Evolutionary conservation across 2,888 invertebrate genomes (phyloP).

Genomic region (Patella pellucida): DNA sequence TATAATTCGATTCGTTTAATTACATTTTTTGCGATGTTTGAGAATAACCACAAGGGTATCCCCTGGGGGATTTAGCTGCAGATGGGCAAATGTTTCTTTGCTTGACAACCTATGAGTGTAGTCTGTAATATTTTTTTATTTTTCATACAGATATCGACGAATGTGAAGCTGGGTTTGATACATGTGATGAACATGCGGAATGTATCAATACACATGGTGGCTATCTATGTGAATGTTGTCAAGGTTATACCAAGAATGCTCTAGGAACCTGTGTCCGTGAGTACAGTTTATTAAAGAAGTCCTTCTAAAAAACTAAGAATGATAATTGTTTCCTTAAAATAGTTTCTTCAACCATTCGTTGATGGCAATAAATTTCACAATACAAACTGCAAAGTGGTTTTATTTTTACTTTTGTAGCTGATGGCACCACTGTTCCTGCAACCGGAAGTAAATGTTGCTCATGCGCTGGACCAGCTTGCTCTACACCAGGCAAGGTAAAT

Average conservation of each 20-base stretch:
- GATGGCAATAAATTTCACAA: too few relatives aligned
- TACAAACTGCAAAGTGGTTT: neutral
- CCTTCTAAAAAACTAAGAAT: too few relatives aligned
- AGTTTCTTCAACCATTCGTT: too few relatives aligned
- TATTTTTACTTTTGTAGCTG: neutral
- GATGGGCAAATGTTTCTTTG: too few relatives aligned
- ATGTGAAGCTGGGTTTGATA: constrained; percentile 38
- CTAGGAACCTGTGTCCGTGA: constrained; percentile 31
- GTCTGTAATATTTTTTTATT: neutral
- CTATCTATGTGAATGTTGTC: constrained; percentile 53
- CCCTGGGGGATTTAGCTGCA: too few relatives aligned
- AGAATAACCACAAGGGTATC: too few relatives aligned
- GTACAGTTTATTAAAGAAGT: neutral
- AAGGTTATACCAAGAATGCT: constrained; percentile 43
- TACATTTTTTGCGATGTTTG: too few relatives aligned
- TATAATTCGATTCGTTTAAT: too few relatives aligned
- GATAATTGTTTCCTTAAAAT: too few relatives aligned
- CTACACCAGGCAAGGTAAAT: constrained; percentile 25
- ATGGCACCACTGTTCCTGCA: neutral
- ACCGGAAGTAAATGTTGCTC: constrained; percentile 21
- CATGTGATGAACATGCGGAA: constrained; percentile 47
- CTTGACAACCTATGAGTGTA: too few relatives aligned
- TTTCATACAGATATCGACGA: constrained; percentile 54
- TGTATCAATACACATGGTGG: constrained; percentile 55
- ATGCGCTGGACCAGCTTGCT: constrained; percentile 27